Base-by-base conservation (phyloP, 2,888 invertebrate genomes). In the Tholera decimalis region DNA sequence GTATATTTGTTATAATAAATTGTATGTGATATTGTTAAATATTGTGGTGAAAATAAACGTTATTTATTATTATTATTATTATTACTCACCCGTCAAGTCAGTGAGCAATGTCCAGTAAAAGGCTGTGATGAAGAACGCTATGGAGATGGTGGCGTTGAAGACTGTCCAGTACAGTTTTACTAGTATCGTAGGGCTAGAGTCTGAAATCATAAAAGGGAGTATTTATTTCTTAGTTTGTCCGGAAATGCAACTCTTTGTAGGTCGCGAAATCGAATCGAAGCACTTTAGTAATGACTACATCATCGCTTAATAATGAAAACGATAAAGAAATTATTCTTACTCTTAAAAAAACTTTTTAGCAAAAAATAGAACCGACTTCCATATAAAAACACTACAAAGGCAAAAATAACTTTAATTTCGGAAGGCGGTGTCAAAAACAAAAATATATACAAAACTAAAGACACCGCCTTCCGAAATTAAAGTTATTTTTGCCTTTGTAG, bases 31-130 rank as follows among this genome's bases (percentile, higher is more conserved):
- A n/a, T n/a, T n/a, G n/a, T n/a, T n/a, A n/a, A n/a, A n/a, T n/a
- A n/a, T n/a, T n/a, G n/a, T n/a, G n/a, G n/a, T n/a, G n/a, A n/a
- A n/a, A n/a, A n/a, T n/a, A n/a, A n/a, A n/a, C n/a, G n/a, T n/a
- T n/a, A n/a, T n/a, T n/a, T n/a, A n/a, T n/a, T n/a, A n/a, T n/a
- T n/a, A n/a, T n/a, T n/a, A n/a, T n/a, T n/a, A n/a, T n/a, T n/a
- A n/a, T n/a, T n/a, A n/a, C 87, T 87, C 75, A 92, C 93, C 86
- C 0, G 3, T 0, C 1, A 62, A 11, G 30, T 59, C 74, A 47
- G 88, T 84, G 0, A 95, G 85, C 18, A 95, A 72, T 3, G 73
- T 30, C 91, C 92, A 96, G 75, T 96, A 96, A 78, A 94, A 94
- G 2, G 89, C 22, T 0, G 93, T 91, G 60, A 96, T 94, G 78